phyloP scores from a whole-genome alignment of 2,113 vertebrate genomes.

The Physeter macrocephalus region DNA sequence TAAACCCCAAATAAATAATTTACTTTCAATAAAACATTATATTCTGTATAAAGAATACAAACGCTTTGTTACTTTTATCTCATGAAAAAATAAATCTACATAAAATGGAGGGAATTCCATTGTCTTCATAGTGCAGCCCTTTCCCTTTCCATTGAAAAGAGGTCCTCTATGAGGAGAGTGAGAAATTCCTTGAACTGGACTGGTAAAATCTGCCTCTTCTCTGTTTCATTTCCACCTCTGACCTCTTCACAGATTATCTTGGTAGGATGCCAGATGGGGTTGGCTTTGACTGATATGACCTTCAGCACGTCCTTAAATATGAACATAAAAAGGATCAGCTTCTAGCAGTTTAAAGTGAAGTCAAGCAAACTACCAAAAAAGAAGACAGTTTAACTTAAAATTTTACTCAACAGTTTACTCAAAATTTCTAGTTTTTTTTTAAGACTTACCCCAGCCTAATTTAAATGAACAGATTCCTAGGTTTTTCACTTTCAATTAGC shows the following conservation, averaged over 20 bases:
- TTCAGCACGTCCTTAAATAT: background rate
- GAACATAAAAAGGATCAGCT: slow-evolving; percentile 23
- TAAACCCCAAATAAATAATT: background rate
- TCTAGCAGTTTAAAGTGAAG: background rate
- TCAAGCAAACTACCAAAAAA: background rate
- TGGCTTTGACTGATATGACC: slow-evolving; percentile 26
- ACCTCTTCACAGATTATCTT: background rate
- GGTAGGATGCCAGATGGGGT: background rate
- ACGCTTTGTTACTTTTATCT: background rate
- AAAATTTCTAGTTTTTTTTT: background rate
- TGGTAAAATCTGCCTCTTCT: background rate
- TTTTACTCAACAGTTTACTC: background rate
- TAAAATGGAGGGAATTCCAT: background rate
- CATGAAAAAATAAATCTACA: background rate
- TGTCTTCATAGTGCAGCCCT: background rate
- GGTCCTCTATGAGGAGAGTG: background rate
- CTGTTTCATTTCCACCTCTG: background rate
- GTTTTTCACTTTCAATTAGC: background rate
- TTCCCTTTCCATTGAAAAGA: background rate
- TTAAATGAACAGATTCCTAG: background rate
- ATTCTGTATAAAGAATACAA: background rate
- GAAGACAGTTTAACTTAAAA: background rate
- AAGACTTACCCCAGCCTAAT: background rate
- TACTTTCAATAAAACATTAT: background rate
- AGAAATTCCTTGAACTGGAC: background rate